A percentile compares a stretch with the other conserved stretches of the same genome.
These are phyloP conservation scores for Triplophysa bombifrons DNA, from an alignment of 2,797 vertebrate genomes.

Conservation along the genomic window DNA sequence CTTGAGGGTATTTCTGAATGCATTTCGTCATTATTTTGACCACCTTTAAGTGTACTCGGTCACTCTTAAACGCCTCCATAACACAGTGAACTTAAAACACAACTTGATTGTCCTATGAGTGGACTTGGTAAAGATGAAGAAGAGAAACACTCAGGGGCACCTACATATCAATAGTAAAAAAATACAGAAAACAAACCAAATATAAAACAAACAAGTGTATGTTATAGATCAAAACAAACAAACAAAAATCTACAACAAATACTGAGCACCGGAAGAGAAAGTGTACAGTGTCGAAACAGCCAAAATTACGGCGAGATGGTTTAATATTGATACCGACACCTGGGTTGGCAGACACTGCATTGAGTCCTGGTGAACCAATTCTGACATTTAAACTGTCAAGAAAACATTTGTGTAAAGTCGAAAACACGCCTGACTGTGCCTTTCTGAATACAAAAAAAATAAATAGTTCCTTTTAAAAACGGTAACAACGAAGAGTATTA, in stretches of 20 bases:
- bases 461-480: constrained; percentile 59
- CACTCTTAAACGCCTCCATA: constrained; percentile 3
- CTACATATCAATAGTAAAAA: constrained; percentile 43
- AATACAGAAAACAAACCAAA: constrained; percentile 48
- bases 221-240: constrained; percentile 53
- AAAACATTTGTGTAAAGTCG: constrained; percentile 34
- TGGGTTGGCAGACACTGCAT: constrained; percentile 15
- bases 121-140: constrained; percentile 44
- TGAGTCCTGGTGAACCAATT: constrained; percentile 7
- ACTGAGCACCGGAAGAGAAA: constrained; percentile 50
- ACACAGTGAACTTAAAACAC: constrained; percentile 32
- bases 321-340: constrained; percentile 34
- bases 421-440: constrained; percentile 29
- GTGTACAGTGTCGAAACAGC: constrained; percentile 51
- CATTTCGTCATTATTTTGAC: neutral
- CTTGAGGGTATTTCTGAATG: constrained; percentile 4
- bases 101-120: constrained; percentile 54
- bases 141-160: constrained; percentile 17
- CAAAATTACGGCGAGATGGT: constrained; percentile 26
- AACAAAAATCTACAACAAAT: constrained; percentile 60
- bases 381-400: constrained; percentile 14
- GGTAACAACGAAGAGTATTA: constrained; percentile 39
- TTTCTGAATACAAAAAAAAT: constrained; percentile 50
- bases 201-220: constrained; percentile 55
- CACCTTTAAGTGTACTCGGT: neutral